Evolutionary conservation across 1,140 invertebrate species (phyloP), one percentile per base, ranked within the genome.

Genomic region (Scaptomyza montana): DNA sequence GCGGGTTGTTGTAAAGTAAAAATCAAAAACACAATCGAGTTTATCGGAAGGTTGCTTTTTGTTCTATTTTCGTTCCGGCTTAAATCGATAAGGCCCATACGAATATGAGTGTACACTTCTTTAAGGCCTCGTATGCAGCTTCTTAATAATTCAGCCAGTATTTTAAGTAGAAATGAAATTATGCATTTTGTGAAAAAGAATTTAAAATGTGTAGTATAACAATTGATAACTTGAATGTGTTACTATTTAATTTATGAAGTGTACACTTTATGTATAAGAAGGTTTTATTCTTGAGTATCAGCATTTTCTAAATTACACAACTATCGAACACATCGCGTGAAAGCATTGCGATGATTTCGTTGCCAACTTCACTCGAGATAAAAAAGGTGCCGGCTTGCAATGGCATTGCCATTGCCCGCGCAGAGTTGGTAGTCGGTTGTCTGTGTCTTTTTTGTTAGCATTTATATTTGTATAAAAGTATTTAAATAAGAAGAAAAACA

Each of bases 361-460:
- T 19, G 54, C 13, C 9, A 55, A 30, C 16, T 36, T 61, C n/a
- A 64, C 62, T 54, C 68, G 62, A 39, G 45, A 12, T 53, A 72
- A 47, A 50, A 46, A 54, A 51, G 1, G n/a, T 51, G 45, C 79
- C 74, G 79, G 79, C 79, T 78, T 80, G 16, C 33, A n/a, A 45
- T 61, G 51, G 78, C 41, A 51, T 67, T 73, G 70, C 54, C 64
- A 64, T 82, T 82, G 65, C 79, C 77, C 78, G 78, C 78, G 79
- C 78, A 82, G 74, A 50, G 63, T 13, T 57, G 36, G 36, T 59
- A 9, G 54, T 39, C 30, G 30, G 46, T 45, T 46, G 53, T 74
- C 59, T 36, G 54, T 65, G 69, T 57, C 3, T 43, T 43, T 43
- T 43, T 43, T 0, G 39, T 80, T 73, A 57, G 47, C 53, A 56